Evolutionary conservation across 1,140 invertebrate species (phyloP).

Genomic region (Pararge aegeria): DNA sequence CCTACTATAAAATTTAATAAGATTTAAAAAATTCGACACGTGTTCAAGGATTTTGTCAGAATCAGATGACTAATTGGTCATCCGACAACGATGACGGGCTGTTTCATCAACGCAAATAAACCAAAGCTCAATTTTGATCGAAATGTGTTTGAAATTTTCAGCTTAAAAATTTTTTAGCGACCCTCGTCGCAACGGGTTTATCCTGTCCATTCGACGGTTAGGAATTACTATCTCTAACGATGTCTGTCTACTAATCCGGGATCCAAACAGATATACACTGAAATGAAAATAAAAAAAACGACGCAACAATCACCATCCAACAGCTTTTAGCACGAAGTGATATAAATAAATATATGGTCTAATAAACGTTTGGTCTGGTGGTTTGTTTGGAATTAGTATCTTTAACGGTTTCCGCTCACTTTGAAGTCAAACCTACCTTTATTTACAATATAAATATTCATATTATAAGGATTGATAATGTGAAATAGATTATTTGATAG

Average conservation of each 20-base stretch:
- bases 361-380: too few relatives aligned
- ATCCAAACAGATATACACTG: background rate
- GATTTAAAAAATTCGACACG: background rate
- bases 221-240: constrained; percentile 9
- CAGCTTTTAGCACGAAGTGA: too few relatives aligned
- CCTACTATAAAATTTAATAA: background rate
- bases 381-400: too few relatives aligned
- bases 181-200: background rate
- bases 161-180: background rate
- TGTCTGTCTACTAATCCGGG: background rate
- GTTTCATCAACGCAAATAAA: background rate
- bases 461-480: too few relatives aligned
- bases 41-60: background rate
- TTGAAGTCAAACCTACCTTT: too few relatives aligned
- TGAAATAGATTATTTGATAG: too few relatives aligned
- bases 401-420: too few relatives aligned
- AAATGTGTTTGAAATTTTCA: background rate
- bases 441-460: too few relatives aligned
- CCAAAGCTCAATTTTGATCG: background rate
- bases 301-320: background rate
- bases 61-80: background rate
- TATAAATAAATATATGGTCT: too few relatives aligned
- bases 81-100: background rate
- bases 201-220: background rate
- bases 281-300: background rate